Percentiles rank a stretch among this genome's conserved stretches.
Conservation (phyloP, 1,140 invertebrate species). For the Phymorhynchus buccinoides region DNA sequence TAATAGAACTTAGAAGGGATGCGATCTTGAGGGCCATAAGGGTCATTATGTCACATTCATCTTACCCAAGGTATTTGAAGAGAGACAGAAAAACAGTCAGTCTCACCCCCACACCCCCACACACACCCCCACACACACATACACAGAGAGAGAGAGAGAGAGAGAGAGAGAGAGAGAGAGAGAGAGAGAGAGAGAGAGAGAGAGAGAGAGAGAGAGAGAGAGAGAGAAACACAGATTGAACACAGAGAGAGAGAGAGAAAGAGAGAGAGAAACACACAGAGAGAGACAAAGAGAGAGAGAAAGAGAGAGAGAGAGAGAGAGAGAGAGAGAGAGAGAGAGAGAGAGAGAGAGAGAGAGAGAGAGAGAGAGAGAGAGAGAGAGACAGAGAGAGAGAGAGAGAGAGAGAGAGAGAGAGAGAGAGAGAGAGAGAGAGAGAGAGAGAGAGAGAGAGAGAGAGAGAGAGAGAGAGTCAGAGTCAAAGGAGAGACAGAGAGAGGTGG, state of each 20-base stretch:
- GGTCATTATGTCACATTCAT: too few species aligned
- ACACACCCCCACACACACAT: neutral
- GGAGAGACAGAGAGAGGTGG: neutral
- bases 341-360: conserved; percentile 30
- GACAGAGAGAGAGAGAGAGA: neutral
- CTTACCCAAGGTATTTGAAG: too few species aligned
- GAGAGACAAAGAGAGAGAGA: neutral
- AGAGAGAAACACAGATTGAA: neutral
- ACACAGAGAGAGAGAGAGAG: too few species aligned
- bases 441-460: neutral
- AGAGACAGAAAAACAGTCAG: too few species aligned
- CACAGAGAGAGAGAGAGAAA: too few species aligned
- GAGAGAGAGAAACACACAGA: conserved; percentile 13
- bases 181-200: neutral
- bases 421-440: neutral
- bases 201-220: conserved; percentile 31
- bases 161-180: too few species aligned
- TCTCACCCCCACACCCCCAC: neutral
- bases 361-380: neutral
- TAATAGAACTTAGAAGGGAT: too few species aligned
- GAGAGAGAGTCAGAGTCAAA: neutral
- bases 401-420: neutral
- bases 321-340: conserved; percentile 35
- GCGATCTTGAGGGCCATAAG: too few species aligned
- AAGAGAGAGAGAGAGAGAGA: conserved; percentile 19